Evolutionary conservation across 1,140 invertebrate species (phyloP).

Genomic region (Apis laboriosa): DNA sequence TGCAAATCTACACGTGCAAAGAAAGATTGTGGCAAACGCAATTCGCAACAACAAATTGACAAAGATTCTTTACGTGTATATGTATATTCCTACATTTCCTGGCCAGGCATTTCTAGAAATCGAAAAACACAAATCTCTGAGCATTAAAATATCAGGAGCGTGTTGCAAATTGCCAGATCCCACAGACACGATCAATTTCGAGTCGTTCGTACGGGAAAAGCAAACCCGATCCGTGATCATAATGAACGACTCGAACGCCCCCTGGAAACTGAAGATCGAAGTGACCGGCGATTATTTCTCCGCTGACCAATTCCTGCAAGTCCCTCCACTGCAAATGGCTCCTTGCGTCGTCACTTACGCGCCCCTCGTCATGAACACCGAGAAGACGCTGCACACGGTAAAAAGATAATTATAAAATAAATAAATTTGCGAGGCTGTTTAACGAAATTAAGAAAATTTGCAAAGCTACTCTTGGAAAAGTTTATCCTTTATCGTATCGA

Average conservation of each 20-base stretch:
- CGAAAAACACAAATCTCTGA: constrained; percentile 68
- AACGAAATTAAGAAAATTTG: too few species aligned
- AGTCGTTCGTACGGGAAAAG: constrained; percentile 67
- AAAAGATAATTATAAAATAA: too few species aligned
- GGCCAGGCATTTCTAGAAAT: constrained; percentile 68
- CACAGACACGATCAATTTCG: constrained; percentile 70
- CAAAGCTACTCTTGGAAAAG: too few species aligned
- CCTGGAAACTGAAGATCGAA: constrained; percentile 70
- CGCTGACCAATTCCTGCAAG: constrained; percentile 47
- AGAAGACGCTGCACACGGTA: constrained; percentile 57
- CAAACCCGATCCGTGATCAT: constrained; percentile 65
- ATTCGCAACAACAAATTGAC: too few species aligned
- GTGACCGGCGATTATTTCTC: constrained; percentile 74
- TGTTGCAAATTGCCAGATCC: constrained; percentile 74
- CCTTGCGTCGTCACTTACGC: constrained; percentile 63
- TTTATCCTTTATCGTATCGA: too few species aligned
- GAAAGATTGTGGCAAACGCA: too few species aligned
- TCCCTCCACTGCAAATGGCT: constrained; percentile 56
- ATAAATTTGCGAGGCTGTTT: not conserved
- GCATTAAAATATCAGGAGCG: constrained; percentile 69
- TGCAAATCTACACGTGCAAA: too few species aligned
- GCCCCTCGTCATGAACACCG: constrained; percentile 64
- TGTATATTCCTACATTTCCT: not conserved
- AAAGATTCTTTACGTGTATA: too few species aligned
- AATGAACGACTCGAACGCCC: constrained; percentile 66